Percentiles rank a stretch among this genome's conserved stretches.
phyloP scores from a whole-genome alignment of 1,140 invertebrate species.

The Aphaenogaster ashmeadi region DNA sequence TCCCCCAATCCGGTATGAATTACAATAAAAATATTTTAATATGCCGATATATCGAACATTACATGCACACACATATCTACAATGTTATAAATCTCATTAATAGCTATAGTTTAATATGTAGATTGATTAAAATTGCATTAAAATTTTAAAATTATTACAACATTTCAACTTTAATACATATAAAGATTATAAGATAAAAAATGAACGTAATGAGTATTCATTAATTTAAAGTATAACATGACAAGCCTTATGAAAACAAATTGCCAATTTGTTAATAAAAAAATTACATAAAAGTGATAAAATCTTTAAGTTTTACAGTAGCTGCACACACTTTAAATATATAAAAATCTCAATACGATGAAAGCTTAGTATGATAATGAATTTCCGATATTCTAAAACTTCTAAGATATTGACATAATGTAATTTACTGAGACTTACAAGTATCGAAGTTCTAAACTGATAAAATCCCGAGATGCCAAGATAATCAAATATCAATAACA shows the following conservation, averaged over 20 bases:
- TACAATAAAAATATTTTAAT: conserved; percentile 6
- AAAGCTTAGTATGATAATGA: not conserved
- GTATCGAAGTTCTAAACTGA: not conserved
- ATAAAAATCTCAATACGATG: not conserved
- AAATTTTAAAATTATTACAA: not conserved
- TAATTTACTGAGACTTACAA: conserved; percentile 4
- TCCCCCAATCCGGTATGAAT: not conserved
- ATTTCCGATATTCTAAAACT: conserved; percentile 16
- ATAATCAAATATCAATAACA: conserved; percentile 47
- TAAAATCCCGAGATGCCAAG: not conserved
- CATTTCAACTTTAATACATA: not conserved
- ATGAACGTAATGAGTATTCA: not conserved
- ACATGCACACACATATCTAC: not conserved
- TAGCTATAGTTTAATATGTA: not conserved
- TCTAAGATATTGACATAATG: not conserved
- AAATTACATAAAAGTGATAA: not conserved
- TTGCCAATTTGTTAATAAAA: not conserved
- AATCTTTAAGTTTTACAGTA: not conserved
- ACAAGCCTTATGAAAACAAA: not conserved
- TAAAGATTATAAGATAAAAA: not conserved
- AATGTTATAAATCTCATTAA: not conserved
- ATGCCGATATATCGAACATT: not conserved
- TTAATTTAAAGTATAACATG: not conserved
- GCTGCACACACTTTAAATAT: not conserved
- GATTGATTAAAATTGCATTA: not conserved